Conservation (phyloP, 53 echinoderm and acorn worm genomes). For the Paracentrotus lividus region DNA sequence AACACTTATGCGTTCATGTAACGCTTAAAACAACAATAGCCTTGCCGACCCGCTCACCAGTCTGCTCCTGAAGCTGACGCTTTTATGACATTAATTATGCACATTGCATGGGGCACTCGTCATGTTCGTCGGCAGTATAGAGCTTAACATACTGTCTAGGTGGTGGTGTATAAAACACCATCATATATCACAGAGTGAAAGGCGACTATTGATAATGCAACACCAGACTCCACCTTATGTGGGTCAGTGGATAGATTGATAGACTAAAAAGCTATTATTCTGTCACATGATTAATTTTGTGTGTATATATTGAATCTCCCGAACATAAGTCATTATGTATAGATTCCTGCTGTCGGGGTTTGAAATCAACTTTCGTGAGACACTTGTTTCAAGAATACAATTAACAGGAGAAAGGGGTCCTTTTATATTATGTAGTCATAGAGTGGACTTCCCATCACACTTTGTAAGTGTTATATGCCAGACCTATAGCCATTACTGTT, state of each 20-base stretch:
- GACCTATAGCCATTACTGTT: not conserved
- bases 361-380: not conserved
- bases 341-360: not conserved
- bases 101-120: slow-evolving; percentile 14
- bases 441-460: not conserved
- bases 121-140: not conserved
- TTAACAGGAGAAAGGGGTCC: not conserved
- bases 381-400: not conserved
- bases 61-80: slow-evolving; percentile 36
- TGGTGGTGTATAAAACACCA: slow-evolving; percentile 20
- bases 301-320: not conserved
- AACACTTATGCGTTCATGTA: slow-evolving; percentile 32
- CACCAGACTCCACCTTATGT: not conserved
- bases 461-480: not conserved
- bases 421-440: too few species aligned
- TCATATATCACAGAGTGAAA: slow-evolving; percentile 28
- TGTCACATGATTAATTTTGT: not conserved
- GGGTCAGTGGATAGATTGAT: slow-evolving; percentile 8
- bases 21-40: slow-evolving; percentile 37
- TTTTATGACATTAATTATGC: slow-evolving; percentile 55
- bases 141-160: slow-evolving; percentile 23
- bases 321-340: not conserved
- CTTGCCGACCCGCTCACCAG: not conserved
- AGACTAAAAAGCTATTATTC: not conserved
- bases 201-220: slow-evolving; percentile 23